Base-by-base conservation (phyloP, 2,888 invertebrate genomes). In the Flexamia atlantica region DNA sequence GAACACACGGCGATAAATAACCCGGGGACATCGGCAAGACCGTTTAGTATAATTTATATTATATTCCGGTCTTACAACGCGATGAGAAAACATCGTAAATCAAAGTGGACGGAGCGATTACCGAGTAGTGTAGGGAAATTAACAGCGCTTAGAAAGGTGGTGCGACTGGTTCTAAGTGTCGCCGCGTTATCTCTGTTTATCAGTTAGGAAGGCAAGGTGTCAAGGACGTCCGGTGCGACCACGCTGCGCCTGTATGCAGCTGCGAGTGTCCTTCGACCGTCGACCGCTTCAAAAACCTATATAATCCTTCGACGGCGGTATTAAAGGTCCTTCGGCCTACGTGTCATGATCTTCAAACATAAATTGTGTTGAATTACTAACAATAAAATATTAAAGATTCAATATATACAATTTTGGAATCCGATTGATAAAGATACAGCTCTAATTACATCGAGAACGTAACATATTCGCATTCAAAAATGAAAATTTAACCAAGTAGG, bases 141-240 rank as follows among this genome's bases (percentile, higher is more conserved):
- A 82, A 82, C 82, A 82, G 50, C 68, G 23, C 70, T 70, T 82
- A 82, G 82, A 82, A 82, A 82, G 82, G 82, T 76, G 76, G 76
- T n/a, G 50, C 25, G 28, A 76, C 76, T 76, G 76, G 76, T 76
- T 76, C 28, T 76, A 76, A 28, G 50, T 76, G 76, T 46, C 42
- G 50, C 46, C 28, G 42, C 50, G 28, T 76, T 76, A 76, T 76
- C 76, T 76, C 40, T 76, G 76, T 46, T 76, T 76, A 76, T 76
- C 76, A 76, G 76, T 40, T 64, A 76, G 76, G 76, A 76, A 76
- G 76, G 46, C 50, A 76, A 76, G 76, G 40, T 76, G 76, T 76
- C 76, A 76, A 76, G 76, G 76, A 46, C 76, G 46, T 20, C 76
- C 10, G 28, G 76, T 76, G 12, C 42, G 12, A n/a, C n/a, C n/a